Conservation (phyloP, 2,797 vertebrate species). For the Psittacula echo region DNA sequence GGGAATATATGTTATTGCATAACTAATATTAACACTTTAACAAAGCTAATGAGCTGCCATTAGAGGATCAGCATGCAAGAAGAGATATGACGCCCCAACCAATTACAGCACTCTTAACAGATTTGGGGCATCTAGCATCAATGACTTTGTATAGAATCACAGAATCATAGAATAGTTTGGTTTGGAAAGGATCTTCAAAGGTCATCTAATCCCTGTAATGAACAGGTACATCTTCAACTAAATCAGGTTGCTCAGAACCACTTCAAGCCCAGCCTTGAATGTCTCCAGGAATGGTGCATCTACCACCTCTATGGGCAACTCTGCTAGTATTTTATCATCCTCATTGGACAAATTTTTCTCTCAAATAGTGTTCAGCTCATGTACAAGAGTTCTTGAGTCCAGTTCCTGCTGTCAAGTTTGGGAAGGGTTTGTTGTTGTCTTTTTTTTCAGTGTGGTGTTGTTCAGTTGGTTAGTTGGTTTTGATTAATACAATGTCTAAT, state of each 20-base stretch:
- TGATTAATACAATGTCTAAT: not conserved
- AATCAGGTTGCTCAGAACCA: not conserved
- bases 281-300: not conserved
- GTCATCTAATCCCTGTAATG: not conserved
- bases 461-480: accelerated
- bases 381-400: not conserved
- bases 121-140: not conserved
- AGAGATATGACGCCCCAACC: too few species aligned
- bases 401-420: not conserved
- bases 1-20: not conserved
- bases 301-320: not conserved
- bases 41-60: not conserved
- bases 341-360: not conserved
- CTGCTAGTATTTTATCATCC: not conserved
- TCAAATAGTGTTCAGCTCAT: not conserved
- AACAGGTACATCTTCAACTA: not conserved
- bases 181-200: not conserved
- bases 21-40: not conserved
- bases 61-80: accelerated
- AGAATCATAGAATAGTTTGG: not conserved
- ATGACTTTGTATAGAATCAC: not conserved
- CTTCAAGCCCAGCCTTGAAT: not conserved
- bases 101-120: not conserved
- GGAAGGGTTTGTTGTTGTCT: accelerated
- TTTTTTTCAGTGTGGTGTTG: not conserved